Conservation (phyloP, 2,888 invertebrate genomes). For the Petrolisthes cinctipes region DNA sequence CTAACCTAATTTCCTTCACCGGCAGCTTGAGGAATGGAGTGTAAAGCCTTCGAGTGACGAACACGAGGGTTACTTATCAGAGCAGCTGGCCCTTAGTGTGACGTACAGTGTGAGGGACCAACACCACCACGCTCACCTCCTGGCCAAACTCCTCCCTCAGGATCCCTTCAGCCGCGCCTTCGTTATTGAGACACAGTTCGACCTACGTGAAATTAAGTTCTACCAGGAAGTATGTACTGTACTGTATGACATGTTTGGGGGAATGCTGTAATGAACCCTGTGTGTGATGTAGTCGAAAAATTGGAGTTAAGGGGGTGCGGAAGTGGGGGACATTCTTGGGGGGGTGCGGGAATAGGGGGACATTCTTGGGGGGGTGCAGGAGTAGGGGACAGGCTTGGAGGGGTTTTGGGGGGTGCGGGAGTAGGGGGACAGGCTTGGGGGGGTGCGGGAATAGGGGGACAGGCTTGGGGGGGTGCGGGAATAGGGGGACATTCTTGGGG, state of each 20-base stretch:
- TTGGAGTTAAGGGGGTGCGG: too few relatives aligned
- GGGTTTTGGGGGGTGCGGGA: too few relatives aligned
- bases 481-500: too few relatives aligned
- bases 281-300: too few relatives aligned
- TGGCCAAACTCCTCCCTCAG: constrained; percentile 82
- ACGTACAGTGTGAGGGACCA: constrained; percentile 68
- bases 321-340: too few relatives aligned
- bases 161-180: constrained; percentile 85
- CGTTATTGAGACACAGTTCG: constrained; percentile 86
- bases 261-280: neutral
- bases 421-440: too few relatives aligned
- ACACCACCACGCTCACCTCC: constrained; percentile 70
- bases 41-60: constrained; percentile 32
- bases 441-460: too few relatives aligned
- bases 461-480: too few relatives aligned
- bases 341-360: too few relatives aligned
- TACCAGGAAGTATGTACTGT: constrained; percentile 81
- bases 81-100: constrained; percentile 62
- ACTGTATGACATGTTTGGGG: neutral
- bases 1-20: neutral
- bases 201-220: constrained; percentile 84
- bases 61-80: constrained; percentile 74
- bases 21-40: constrained; percentile 51
- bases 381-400: too few relatives aligned
- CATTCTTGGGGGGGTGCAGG: too few relatives aligned